These are phyloP conservation scores for Adrianichthys oophorus DNA, from an alignment of 2,797 vertebrate genomes.

Conservation along the genomic window DNA sequence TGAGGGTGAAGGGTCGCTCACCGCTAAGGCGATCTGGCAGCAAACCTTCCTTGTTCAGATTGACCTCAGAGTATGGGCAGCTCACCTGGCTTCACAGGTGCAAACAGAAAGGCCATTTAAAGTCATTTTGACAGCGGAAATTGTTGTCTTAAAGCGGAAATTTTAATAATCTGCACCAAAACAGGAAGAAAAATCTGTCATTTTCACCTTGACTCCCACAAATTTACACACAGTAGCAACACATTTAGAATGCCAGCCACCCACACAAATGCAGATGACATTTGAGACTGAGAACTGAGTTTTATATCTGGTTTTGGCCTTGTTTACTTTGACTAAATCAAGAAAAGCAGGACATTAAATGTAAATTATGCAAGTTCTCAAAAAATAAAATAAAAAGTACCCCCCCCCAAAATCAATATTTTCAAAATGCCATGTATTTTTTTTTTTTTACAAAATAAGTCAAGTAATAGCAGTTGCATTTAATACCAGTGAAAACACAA, in stretches of 20 bases:
- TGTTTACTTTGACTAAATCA: constrained; percentile 1
- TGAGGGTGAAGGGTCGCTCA: constrained; percentile 73
- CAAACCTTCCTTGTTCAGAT: constrained; percentile 85
- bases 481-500: background rate
- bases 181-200: constrained; percentile 11
- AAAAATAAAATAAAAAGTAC: background rate
- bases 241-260: constrained; percentile 41
- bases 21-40: constrained; percentile 86
- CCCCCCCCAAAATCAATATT: background rate
- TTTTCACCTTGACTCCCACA: constrained; percentile 26
- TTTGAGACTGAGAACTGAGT: constrained; percentile 28
- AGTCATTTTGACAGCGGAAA: background rate
- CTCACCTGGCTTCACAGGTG: constrained; percentile 79
- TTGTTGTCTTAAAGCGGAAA: no score
- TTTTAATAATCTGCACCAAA: constrained; percentile 11
- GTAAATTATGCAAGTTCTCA: background rate
- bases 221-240: constrained; percentile 27
- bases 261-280: constrained; percentile 47
- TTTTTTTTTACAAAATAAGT: no score
- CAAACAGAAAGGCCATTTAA: background rate
- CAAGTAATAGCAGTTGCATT: background rate
- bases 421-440: background rate
- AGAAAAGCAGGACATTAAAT: constrained; percentile 3
- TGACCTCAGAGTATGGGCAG: constrained; percentile 89
- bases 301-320: constrained; percentile 10